Evolutionary conservation across 2,113 vertebrate genomes (phyloP).

Genomic region (Corythornis vintsioides): DNA sequence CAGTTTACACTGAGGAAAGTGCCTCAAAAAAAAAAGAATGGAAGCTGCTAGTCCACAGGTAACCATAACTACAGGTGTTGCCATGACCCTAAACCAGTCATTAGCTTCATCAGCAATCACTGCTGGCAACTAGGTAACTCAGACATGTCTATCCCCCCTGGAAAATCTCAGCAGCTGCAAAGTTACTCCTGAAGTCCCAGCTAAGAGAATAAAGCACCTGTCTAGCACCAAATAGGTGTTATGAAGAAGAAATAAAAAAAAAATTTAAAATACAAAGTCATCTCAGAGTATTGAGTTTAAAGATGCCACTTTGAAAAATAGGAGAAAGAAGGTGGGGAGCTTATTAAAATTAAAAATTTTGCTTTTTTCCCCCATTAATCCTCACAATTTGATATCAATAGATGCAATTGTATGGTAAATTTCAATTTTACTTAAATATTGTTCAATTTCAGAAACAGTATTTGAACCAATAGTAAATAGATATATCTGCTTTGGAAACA

Average conservation of each 20-base stretch:
- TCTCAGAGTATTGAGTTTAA: background rate
- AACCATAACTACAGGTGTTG: background rate
- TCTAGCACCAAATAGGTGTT: background rate
- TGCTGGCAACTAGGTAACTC: background rate
- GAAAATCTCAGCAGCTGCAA: background rate
- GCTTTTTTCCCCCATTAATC: background rate
- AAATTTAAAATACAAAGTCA: background rate
- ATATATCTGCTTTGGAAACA: background rate
- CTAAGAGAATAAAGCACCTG: background rate
- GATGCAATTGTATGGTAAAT: background rate
- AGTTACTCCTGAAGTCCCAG: background rate
- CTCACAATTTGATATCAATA: background rate
- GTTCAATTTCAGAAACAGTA: background rate
- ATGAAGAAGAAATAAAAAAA: background rate
- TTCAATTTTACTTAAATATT: background rate
- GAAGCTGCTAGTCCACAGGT: background rate
- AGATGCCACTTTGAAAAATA: background rate
- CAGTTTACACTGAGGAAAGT: background rate
- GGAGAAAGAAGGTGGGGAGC: background rate
- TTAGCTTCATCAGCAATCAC: background rate
- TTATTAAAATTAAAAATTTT: background rate
- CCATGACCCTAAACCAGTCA: background rate
- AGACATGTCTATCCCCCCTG: background rate
- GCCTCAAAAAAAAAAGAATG: background rate
- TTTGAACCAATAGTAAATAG: background rate